These are phyloP conservation scores for Dromiciops gliroides DNA, from an alignment of 2,113 vertebrate genomes.

Conservation along the genomic window DNA sequence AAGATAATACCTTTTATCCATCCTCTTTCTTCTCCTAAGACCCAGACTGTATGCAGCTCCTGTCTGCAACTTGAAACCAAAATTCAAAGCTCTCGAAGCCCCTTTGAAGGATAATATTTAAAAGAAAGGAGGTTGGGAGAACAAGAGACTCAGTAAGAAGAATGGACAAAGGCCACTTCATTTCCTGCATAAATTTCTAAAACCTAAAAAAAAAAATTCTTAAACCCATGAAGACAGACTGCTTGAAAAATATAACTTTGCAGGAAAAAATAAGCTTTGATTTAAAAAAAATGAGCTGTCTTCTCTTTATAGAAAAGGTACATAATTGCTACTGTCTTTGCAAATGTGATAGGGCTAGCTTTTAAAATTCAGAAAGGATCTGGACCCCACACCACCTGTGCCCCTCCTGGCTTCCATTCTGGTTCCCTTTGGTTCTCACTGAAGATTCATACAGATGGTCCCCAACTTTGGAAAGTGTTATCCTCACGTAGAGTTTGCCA, in stretches of 20 bases:
- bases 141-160: constrained; percentile 17
- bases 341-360: neutral
- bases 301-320: constrained; percentile 18
- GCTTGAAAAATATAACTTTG: constrained; percentile 43
- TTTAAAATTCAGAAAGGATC: constrained; percentile 43
- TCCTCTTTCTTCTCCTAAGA: constrained; percentile 8
- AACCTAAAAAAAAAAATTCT: neutral
- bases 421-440: constrained; percentile 59
- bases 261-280: neutral
- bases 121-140: constrained; percentile 30
- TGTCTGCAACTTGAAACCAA: neutral
- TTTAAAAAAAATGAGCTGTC: constrained; percentile 59
- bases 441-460: constrained; percentile 26
- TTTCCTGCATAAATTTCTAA: constrained; percentile 23
- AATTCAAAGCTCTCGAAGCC: neutral
- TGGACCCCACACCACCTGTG: constrained; percentile 24
- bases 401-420: neutral
- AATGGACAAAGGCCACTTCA: constrained; percentile 12
- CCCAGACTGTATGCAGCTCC: neutral
- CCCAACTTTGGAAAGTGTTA: constrained; percentile 26
- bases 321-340: constrained; percentile 23
- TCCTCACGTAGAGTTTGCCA: neutral
- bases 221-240: constrained; percentile 37
- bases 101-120: constrained; percentile 7
- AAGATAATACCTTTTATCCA: neutral